Conservation (phyloP, 35 echinoderm and acorn worm species). For the Ophioderma brevispina region DNA sequence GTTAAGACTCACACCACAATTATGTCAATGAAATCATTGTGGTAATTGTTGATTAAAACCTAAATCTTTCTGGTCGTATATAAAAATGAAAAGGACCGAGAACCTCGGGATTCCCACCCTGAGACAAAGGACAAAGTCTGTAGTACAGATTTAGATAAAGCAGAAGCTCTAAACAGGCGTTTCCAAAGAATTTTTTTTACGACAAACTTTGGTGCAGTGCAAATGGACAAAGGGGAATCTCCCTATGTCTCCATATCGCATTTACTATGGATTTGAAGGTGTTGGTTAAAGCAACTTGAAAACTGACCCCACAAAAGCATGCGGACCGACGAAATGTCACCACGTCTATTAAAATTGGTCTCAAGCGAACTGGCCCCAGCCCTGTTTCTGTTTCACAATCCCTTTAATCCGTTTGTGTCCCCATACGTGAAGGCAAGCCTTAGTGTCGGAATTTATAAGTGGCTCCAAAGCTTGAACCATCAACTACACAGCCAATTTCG, state of each 20-base stretch:
- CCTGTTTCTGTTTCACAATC: conserved; percentile 23
- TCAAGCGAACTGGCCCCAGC: neutral
- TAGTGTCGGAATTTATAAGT: conserved; percentile 2
- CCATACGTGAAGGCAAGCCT: conserved; percentile 23
- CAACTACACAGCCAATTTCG: conserved; percentile 49
- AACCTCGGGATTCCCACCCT: conserved; percentile 17
- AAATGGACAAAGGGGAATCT: neutral
- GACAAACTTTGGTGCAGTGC: neutral
- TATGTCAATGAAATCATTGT: too few species aligned
- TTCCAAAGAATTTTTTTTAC: conserved; percentile 32
- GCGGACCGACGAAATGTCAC: conserved; percentile 39
- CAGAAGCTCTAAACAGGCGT: conserved; percentile 22
- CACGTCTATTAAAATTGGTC: neutral
- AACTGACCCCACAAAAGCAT: conserved; percentile 9
- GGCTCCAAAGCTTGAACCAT: conserved; percentile 11
- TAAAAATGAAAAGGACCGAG: conserved; percentile 10
- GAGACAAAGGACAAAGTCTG: neutral
- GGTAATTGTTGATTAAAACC: too few species aligned
- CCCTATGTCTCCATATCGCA: neutral
- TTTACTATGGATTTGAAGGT: neutral
- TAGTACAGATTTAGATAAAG: neutral
- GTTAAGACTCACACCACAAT: too few species aligned
- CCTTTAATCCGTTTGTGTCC: neutral
- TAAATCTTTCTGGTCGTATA: too few species aligned
- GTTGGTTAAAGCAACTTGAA: too few species aligned